Percentiles rank a stretch among this genome's conserved stretches.
These are phyloP conservation scores for Asteroscopus sphinx DNA, from an alignment of 2,888 invertebrate genomes.

Conservation along the genomic window DNA sequence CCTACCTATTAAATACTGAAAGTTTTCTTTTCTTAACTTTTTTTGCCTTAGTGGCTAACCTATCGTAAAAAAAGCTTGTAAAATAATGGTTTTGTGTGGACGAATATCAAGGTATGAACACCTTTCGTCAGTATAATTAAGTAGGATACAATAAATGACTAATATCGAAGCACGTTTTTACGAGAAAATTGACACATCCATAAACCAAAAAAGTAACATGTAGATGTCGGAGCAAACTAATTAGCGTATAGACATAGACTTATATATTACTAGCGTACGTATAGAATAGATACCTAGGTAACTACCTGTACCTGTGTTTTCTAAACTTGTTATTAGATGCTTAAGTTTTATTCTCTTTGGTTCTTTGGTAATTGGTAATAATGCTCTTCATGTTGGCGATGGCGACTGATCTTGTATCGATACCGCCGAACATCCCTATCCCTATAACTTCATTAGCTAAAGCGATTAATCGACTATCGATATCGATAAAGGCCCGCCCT, in stretches of 20 bases:
- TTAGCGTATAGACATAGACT: slow-evolving; percentile 23
- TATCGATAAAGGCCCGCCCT: slow-evolving; percentile 62
- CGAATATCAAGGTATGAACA: background rate
- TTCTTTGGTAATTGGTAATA: too few relatives aligned
- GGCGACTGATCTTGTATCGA: slow-evolving; percentile 45
- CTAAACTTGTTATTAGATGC: slow-evolving; percentile 17
- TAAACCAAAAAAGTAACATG: slow-evolving; percentile 24
- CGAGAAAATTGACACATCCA: slow-evolving; percentile 8
- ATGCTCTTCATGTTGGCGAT: slow-evolving; percentile 17
- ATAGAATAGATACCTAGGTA: too few relatives aligned
- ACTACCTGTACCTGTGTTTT: too few relatives aligned
- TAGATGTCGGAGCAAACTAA: slow-evolving; percentile 11
- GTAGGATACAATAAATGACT: background rate
- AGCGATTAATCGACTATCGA: slow-evolving; percentile 57
- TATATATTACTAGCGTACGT: too few relatives aligned
- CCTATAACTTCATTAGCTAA: slow-evolving; percentile 49
- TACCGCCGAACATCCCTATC: slow-evolving; percentile 42
- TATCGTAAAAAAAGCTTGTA: too few relatives aligned
- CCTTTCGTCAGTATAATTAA: background rate
- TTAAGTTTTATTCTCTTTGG: slow-evolving; percentile 32
- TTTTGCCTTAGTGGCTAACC: too few relatives aligned
- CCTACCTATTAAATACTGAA: too few relatives aligned
- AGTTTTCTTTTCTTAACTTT: too few relatives aligned
- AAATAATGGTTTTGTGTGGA: background rate
- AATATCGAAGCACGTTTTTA: slow-evolving; percentile 30